Percentiles rank a stretch among this genome's conserved stretches.
phyloP scores from a whole-genome alignment of 1,140 invertebrate genomes.

The Heliconius melpomene region DNA sequence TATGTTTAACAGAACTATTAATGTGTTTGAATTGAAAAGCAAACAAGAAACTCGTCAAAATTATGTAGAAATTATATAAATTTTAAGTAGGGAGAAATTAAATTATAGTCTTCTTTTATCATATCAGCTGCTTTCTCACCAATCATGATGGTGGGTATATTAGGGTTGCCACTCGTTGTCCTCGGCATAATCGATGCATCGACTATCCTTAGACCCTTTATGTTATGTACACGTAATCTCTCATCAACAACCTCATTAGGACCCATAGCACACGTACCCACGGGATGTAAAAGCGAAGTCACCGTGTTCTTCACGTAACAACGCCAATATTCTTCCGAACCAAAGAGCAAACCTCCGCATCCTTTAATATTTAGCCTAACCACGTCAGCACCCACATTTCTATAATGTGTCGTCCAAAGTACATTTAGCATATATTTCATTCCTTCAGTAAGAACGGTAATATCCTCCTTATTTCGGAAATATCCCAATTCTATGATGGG shows the following conservation, averaged over 20 bases:
- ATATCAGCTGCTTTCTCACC: slow-evolving; percentile 83
- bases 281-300: slow-evolving; percentile 91
- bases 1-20: too few relatives aligned
- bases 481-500: slow-evolving; percentile 85
- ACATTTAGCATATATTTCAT: slow-evolving; percentile 59
- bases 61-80: not conserved
- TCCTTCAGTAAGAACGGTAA: slow-evolving; percentile 69
- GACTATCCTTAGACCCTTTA: slow-evolving; percentile 84
- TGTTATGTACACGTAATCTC: slow-evolving; percentile 84
- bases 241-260: slow-evolving; percentile 85
- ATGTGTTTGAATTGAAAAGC: too few relatives aligned
- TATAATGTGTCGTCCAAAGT: slow-evolving; percentile 60
- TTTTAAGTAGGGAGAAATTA: not conserved
- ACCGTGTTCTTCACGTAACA: slow-evolving; percentile 86
- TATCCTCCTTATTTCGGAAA: slow-evolving; percentile 77
- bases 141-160: slow-evolving; percentile 83
- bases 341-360: slow-evolving; percentile 83
- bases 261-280: slow-evolving; percentile 92
- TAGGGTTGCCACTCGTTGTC: slow-evolving; percentile 83
- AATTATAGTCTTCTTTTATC: slow-evolving; percentile 80
- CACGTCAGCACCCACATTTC: slow-evolving; percentile 55
- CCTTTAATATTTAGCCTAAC: slow-evolving; percentile 50
- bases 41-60: not conserved
- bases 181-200: slow-evolving; percentile 89
- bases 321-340: slow-evolving; percentile 86